Base-by-base conservation (phyloP, 2,888 invertebrate species). In the Achlya flavicornis region DNA sequence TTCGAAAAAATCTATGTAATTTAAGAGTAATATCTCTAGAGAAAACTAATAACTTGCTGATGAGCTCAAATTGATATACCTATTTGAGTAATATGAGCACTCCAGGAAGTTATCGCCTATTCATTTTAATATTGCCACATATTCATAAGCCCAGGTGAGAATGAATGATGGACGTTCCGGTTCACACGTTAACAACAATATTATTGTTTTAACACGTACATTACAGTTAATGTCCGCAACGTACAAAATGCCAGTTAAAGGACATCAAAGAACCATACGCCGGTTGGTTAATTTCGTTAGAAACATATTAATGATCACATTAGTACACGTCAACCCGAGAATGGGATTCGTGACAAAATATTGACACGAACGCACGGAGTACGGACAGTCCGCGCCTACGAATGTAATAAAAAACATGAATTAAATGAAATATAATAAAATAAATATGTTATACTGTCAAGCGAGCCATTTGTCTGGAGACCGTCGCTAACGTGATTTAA, bases 321-420 rank as follows among this genome's bases (percentile, higher is more conserved):
- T 93, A 90, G 88, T 93, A 83, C 74, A 87, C 84, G 93, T 92
- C 93, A 79, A 66, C 58, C 79, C 74, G 77, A 74, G 83, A 90
- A 91, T 89, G 89, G 81, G 82, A 87, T 86, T 92, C 92, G 92
- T 93, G 93, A 93, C 93, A 93, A 89, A 92, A 92, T 92, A 93
- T 93, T 93, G 93, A 93, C 91, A 90, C 84, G 87, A 84, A 68
- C 60, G 73, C 72, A 71, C 66, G 66, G 72, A n/a, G n/a, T n/a
- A 71, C 66, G 66, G 72, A 67, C 69, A 69, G 76, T 69, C 69
- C 71, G 75, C 77, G 77, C 75, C 79, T 53, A n/a, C n/a, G 53
- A 53, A 10, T 6, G 53, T 19, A 53, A 53, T 53, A 81, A 89
- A 89, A 89, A 90, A 88, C 80, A 84, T 80, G 86, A 84, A 89